Base-by-base conservation (phyloP, 2,888 invertebrate genomes). In the Aphodius granarius region DNA sequence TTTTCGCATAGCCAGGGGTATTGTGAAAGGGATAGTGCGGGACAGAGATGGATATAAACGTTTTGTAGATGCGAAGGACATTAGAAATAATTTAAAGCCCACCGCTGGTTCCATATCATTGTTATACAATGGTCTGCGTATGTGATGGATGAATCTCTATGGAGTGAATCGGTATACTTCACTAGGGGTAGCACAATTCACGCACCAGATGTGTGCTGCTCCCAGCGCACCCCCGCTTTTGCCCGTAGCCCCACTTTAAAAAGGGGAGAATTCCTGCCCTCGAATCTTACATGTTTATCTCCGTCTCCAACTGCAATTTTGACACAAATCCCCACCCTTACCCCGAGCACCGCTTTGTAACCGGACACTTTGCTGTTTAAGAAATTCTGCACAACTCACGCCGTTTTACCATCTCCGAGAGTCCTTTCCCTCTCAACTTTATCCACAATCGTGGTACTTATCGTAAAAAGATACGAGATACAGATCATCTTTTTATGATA, bases 11-110 rank as follows among this genome's bases (percentile, higher is more conserved):
- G 13, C 43, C 43, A 6, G 43, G 43, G 43, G 43, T 43, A 43
- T 43, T 43, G 13, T 43, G 43, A 43, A 43, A 43, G 43, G 43
- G 43, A 43, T 43, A 43, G 43, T 43, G 68, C 19, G 18, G n/a
- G 19, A 68, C 20, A 16, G 68, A 22, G 19, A 21, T 22, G n/a
- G 21, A 20, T 22, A 68, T 22, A 68, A 68, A 68, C 68, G 68
- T 68, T 68, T 68, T 22, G 68, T 22, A 68, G 68, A 68, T 68
- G 21, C 68, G 68, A 22, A 22, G 68, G 72, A 72, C 72, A 72
- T 72, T 72, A 63, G 72, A 72, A 72, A 72, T 72, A 72, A 72
- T 43, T 72, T 72, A 72, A 63, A 62, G 72, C 71, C 71, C 71
- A 19, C 72, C 20, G 72, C 63, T 72, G 63, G 43, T 72, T 72